These are phyloP conservation scores for Phalanger gymnotis DNA, from an alignment of 2,797 vertebrate genomes.

Conservation along the genomic window DNA sequence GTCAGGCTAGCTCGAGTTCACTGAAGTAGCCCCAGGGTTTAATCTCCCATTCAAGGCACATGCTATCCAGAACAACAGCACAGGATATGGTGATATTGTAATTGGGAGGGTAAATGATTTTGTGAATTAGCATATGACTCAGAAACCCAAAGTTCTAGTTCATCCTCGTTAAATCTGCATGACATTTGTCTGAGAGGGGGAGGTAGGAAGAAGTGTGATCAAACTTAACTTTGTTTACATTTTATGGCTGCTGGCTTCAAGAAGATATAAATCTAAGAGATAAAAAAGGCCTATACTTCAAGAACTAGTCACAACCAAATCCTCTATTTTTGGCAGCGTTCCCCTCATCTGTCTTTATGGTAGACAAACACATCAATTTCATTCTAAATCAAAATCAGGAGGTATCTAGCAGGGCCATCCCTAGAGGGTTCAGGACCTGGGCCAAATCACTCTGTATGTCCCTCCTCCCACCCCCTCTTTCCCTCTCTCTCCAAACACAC, in stretches of 20 bases:
- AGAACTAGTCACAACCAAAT: constrained; percentile 47
- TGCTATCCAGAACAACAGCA: not conserved
- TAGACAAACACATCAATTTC: constrained; percentile 63
- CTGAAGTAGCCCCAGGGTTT: not conserved
- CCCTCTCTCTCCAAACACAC: not conserved
- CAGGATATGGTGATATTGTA: not conserved
- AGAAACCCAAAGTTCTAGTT: not conserved
- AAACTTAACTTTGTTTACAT: constrained; percentile 9
- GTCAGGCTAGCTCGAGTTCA: not conserved
- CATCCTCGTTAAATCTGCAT: constrained; percentile 15
- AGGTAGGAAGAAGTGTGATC: constrained; percentile 4
- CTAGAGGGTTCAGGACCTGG: not conserved
- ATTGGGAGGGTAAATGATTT: constrained; percentile 43
- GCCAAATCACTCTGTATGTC: not conserved
- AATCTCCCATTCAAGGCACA: not conserved
- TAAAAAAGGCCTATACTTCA: constrained; percentile 26
- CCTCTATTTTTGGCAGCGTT: constrained; percentile 55
- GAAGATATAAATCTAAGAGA: constrained; percentile 63
- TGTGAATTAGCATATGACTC: constrained; percentile 23
- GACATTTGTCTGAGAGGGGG: constrained; percentile 13
- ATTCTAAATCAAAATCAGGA: constrained; percentile 65
- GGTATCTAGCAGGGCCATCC: constrained; percentile 22
- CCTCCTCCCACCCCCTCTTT: not conserved
- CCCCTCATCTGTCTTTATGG: constrained; percentile 51
- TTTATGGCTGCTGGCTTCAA: constrained; percentile 27